These are phyloP conservation scores for Ganaspis brasiliensis DNA, from an alignment of 2,888 invertebrate species.

Conservation along the genomic window DNA sequence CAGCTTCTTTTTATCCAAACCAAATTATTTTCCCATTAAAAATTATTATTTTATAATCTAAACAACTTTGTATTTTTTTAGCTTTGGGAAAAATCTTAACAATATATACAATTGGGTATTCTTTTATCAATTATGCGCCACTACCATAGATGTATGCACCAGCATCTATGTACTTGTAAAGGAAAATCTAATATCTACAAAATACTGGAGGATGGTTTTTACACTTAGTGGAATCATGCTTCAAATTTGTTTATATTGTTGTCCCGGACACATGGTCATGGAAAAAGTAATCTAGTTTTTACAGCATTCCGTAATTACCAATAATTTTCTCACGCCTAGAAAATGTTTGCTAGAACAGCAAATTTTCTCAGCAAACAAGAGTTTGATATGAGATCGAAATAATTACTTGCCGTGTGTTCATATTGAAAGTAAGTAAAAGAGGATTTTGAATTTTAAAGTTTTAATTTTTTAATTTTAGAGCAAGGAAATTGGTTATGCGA, in stretches of 20 bases:
- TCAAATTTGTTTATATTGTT: constrained; percentile 69
- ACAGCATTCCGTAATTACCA: no score
- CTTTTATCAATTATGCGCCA: background rate
- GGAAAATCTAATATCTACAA: constrained; percentile 10
- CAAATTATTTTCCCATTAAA: no score
- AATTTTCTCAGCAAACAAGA: no score
- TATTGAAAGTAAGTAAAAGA: no score
- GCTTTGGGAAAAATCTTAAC: constrained; percentile 13
- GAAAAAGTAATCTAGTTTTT: constrained; percentile 57
- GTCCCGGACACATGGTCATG: constrained; percentile 68
- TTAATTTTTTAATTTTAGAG: constrained; percentile 57
- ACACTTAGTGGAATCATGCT: constrained; percentile 59
- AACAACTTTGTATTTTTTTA: background rate
- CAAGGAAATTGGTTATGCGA: constrained; percentile 60
- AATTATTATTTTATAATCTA: background rate
- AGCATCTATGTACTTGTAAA: constrained; percentile 50
- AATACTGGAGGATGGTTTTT: constrained; percentile 52
- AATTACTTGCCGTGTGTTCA: no score
- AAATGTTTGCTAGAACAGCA: no score
- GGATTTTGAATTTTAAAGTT: background rate
- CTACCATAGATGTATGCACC: background rate
- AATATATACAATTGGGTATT: background rate
- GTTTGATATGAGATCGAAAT: no score
- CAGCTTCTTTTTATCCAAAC: no score
- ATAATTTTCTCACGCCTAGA: no score